These are phyloP conservation scores for Okapia johnstoni DNA, from an alignment of 2,113 vertebrate genomes.

Conservation along the genomic window DNA sequence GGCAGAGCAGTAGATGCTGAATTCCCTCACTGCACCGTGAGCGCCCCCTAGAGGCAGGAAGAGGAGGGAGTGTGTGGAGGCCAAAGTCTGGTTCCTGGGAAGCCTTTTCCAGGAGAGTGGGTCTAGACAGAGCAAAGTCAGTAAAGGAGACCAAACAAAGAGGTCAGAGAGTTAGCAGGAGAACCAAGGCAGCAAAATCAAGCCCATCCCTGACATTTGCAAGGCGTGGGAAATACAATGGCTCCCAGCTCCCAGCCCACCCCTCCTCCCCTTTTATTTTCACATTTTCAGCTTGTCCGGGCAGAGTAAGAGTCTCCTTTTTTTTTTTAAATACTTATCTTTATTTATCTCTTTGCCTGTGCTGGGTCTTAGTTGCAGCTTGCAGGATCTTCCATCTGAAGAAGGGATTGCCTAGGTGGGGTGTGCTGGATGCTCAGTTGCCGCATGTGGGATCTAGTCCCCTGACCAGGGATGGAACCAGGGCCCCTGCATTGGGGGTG, in stretches of 20 bases:
- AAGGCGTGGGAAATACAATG: fast-evolving
- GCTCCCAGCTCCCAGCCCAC: background rate
- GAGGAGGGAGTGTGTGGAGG: background rate
- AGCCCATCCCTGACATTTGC: too few species aligned
- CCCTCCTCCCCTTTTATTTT: background rate
- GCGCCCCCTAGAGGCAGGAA: background rate
- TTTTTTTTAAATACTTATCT: background rate
- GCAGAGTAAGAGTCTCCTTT: background rate
- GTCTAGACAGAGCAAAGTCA: background rate
- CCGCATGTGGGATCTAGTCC: background rate
- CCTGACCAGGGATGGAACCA: background rate
- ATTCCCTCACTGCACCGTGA: background rate
- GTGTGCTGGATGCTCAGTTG: background rate
- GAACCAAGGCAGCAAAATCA: background rate
- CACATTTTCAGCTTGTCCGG: background rate
- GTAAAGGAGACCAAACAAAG: background rate
- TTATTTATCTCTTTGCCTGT: background rate
- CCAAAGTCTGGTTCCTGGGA: background rate
- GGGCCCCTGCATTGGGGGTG: background rate
- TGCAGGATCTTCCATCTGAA: background rate
- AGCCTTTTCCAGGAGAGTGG: background rate
- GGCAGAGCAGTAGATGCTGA: background rate
- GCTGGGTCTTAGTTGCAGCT: background rate
- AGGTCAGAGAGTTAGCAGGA: background rate
- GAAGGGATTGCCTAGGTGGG: background rate